These are phyloP conservation scores for Hypena proboscidalis DNA, from an alignment of 2,888 invertebrate species.

Conservation along the genomic window DNA sequence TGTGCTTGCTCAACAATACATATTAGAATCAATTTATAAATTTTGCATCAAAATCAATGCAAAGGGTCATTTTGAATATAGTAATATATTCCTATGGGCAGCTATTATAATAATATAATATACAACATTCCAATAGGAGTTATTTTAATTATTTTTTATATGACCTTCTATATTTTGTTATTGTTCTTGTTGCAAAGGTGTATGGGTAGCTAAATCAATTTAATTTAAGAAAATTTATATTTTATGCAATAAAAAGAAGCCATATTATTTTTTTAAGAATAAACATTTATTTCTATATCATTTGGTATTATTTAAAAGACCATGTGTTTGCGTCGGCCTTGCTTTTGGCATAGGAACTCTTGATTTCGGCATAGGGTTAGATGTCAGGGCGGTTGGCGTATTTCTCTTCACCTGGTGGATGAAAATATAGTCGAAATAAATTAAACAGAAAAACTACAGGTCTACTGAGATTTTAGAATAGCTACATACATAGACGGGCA, in stretches of 20 bases:
- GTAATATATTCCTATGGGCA: too few species aligned
- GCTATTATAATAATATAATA: too few species aligned
- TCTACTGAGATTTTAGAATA: too few species aligned
- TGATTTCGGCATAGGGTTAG: constrained; percentile 26
- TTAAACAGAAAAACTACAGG: too few species aligned
- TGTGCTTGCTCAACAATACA: constrained; percentile 73
- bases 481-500: too few species aligned
- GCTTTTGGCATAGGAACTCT: too few species aligned
- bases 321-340: too few species aligned
- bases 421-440: neutral
- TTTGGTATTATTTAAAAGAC: constrained; percentile 20
- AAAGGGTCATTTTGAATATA: too few species aligned
- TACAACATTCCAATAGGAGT: too few species aligned
- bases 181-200: constrained; percentile 38
- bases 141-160: constrained; percentile 32
- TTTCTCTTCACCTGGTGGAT: constrained; percentile 34
- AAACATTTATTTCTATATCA: constrained; percentile 35
- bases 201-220: constrained; percentile 40
- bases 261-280: constrained; percentile 48
- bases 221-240: constrained; percentile 41
- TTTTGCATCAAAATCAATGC: too few species aligned
- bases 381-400: constrained; percentile 23
- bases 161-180: constrained; percentile 16
- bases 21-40: constrained; percentile 47
- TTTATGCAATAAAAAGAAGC: constrained; percentile 44